Conservation (phyloP, 2,797 vertebrate species). For the Agapornis canus region DNA sequence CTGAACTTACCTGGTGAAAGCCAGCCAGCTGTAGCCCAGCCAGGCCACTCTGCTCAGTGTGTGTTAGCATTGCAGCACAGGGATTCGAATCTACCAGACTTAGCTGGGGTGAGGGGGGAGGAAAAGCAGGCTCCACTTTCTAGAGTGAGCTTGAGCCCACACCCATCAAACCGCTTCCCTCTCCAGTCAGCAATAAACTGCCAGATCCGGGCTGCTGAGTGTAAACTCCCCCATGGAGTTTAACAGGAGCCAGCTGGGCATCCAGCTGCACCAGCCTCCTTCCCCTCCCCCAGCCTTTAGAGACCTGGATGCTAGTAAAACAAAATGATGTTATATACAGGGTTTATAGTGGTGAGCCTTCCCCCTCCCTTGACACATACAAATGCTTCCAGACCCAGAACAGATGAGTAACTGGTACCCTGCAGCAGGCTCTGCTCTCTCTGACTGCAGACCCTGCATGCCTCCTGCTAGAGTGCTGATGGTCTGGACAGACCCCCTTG, state of each 20-base stretch:
- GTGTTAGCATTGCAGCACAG: background rate
- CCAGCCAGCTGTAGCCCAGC: background rate
- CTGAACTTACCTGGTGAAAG: background rate
- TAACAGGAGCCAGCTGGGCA: slow-evolving; percentile 44
- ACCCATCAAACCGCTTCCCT: background rate
- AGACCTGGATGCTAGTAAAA: slow-evolving; percentile 12
- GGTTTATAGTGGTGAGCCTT: background rate
- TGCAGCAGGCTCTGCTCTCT: background rate
- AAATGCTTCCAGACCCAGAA: background rate
- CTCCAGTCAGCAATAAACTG: slow-evolving; percentile 13
- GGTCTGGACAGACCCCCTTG: background rate
- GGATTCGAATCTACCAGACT: background rate
- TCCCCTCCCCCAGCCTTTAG: background rate
- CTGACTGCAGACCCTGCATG: background rate
- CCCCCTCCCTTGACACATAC: background rate
- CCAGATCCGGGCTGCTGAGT: background rate
- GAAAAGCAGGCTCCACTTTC: background rate
- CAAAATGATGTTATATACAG: background rate
- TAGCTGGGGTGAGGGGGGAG: background rate
- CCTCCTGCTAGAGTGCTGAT: background rate
- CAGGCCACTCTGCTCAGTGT: accelerated
- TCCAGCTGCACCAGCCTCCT: background rate
- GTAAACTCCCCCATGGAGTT: background rate
- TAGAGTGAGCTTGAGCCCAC: background rate
- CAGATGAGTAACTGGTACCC: background rate